Evolutionary conservation across 2,113 vertebrate species (phyloP).

Genomic region (Brachyistius frenatus): DNA sequence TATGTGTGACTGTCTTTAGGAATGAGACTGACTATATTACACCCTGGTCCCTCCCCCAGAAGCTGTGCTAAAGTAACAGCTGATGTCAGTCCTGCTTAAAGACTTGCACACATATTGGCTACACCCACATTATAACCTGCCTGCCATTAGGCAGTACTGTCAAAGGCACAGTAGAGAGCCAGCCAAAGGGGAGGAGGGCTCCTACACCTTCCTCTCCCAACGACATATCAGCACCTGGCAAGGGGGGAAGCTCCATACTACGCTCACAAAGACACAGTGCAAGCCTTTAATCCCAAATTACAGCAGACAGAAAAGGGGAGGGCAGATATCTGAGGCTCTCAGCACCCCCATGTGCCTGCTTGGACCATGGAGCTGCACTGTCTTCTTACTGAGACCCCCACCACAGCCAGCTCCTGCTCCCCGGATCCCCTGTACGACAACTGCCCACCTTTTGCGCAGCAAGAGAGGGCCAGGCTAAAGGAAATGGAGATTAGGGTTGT

Average conservation of each 20-base stretch:
- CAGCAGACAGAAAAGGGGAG: slow-evolving; percentile 60
- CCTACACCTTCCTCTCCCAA: slow-evolving; percentile 41
- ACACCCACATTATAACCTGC: slow-evolving; percentile 59
- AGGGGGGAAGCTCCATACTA: slow-evolving; percentile 40
- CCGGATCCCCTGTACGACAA: slow-evolving; percentile 71
- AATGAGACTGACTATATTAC: slow-evolving; percentile 76
- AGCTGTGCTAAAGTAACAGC: slow-evolving; percentile 74
- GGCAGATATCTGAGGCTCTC: slow-evolving; percentile 52
- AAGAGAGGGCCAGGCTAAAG: slow-evolving; percentile 60
- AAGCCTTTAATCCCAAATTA: slow-evolving; percentile 50
- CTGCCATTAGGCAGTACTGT: slow-evolving; percentile 39
- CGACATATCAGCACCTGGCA: slow-evolving; percentile 55
- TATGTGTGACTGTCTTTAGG: slow-evolving; percentile 81
- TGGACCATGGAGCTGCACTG: slow-evolving; percentile 76
- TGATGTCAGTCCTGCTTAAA: slow-evolving; percentile 79
- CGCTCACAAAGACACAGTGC: slow-evolving; percentile 51
- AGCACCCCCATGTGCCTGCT: slow-evolving; percentile 52
- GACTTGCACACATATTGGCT: slow-evolving; percentile 58
- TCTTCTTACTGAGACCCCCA: slow-evolving; percentile 69
- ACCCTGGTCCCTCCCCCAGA: slow-evolving; percentile 77
- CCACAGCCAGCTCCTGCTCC: slow-evolving; percentile 73
- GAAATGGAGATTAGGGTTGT: slow-evolving; percentile 58
- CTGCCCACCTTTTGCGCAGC: slow-evolving; percentile 64
- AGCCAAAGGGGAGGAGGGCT: slow-evolving; percentile 53
- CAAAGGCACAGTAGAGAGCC: slow-evolving; percentile 55